phyloP scores from a whole-genome alignment of 2,113 vertebrate species.

The Hypomesus transpacificus region DNA sequence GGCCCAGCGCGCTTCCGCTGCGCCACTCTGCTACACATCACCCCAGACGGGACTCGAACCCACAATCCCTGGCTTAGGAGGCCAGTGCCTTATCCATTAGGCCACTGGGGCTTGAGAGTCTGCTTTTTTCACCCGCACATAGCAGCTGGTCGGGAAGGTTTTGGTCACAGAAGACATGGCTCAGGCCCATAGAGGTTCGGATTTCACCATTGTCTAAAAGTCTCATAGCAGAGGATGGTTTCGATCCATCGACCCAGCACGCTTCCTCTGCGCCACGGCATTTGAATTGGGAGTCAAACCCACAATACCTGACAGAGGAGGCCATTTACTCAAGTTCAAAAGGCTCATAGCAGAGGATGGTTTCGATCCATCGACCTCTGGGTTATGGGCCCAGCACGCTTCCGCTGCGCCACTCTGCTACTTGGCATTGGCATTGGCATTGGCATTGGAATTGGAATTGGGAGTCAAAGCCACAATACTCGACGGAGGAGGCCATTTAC shows the following conservation, averaged over 20 bases:
- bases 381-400: conserved; percentile 62
- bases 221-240: conserved; percentile 36
- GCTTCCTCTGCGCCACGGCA: conserved; percentile 61
- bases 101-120: conserved; percentile 18
- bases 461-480: too few relatives aligned
- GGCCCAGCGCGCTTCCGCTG: conserved; percentile 42
- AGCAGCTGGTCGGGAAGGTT: too few relatives aligned
- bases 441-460: too few relatives aligned
- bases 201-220: too few relatives aligned
- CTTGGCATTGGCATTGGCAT: too few relatives aligned
- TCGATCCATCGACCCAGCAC: conserved; percentile 61
- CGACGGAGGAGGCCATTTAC: too few relatives aligned
- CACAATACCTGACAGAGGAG: too few relatives aligned
- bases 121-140: too few relatives aligned
- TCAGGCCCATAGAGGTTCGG: too few relatives aligned
- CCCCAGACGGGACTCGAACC: conserved; percentile 5
- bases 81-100: conserved; percentile 36
- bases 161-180: too few relatives aligned
- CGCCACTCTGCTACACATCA: conserved; percentile 17
- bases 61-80: conserved; percentile 25
- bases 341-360: conserved; percentile 31
- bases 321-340: too few relatives aligned
- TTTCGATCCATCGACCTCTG: conserved; percentile 60
- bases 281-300: too few relatives aligned
- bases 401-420: conserved; percentile 61